Percentiles rank a stretch among this genome's conserved stretches.
Evolutionary conservation across 2,797 vertebrate genomes (phyloP).

Genomic region (Coranthus polyacanthus): DNA sequence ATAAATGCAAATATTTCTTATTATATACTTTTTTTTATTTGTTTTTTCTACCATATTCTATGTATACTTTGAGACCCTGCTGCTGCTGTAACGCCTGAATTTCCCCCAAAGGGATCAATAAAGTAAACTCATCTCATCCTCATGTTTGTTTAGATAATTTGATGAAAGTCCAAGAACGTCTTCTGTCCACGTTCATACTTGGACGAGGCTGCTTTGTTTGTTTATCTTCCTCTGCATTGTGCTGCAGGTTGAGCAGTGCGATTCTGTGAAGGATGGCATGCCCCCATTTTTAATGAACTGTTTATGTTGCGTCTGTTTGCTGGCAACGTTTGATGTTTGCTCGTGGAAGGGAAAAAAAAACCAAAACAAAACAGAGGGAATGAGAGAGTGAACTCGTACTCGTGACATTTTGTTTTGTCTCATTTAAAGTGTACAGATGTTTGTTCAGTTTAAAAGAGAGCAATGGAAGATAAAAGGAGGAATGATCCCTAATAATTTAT

Average conservation of each 20-base stretch:
- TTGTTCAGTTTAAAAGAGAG: constrained; percentile 35
- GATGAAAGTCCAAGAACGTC: constrained; percentile 54
- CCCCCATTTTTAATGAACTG: constrained; percentile 76
- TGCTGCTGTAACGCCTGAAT: no score
- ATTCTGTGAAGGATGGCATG: constrained; percentile 64
- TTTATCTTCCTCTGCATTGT: constrained; percentile 51
- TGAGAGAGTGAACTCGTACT: constrained; percentile 10
- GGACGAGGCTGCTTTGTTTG: constrained; percentile 54
- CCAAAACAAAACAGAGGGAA: constrained; percentile 9
- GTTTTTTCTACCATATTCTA: no score
- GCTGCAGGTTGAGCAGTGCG: constrained; percentile 46
- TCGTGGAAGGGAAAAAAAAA: constrained; percentile 26
- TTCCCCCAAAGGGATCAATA: background rate
- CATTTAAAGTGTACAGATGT: constrained; percentile 49
- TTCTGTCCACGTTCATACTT: constrained; percentile 49
- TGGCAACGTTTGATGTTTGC: constrained; percentile 72
- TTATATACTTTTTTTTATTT: background rate
- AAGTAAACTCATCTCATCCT: constrained; percentile 8
- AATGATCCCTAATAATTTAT: constrained; percentile 54
- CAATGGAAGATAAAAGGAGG: constrained; percentile 47
- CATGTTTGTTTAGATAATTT: constrained; percentile 39
- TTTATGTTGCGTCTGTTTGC: constrained; percentile 68
- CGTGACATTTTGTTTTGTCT: constrained; percentile 64
- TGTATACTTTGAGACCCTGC: background rate
- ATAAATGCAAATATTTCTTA: background rate